phyloP scores from a whole-genome alignment of 2,888 invertebrate genomes.

The Lordiphosa andalusiaca region DNA sequence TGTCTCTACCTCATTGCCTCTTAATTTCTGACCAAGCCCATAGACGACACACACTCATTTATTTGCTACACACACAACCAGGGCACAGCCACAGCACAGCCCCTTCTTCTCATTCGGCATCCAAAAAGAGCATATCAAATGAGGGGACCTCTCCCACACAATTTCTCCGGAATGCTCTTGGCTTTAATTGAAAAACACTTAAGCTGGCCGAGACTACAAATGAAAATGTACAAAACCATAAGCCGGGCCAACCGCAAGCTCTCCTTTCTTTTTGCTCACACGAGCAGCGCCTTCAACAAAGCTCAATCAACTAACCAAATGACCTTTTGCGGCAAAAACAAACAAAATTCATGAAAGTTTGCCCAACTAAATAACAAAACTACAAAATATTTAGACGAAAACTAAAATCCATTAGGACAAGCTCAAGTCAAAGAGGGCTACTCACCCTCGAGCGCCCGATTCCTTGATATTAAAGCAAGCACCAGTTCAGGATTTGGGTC shows the following conservation, averaged over 20 bases:
- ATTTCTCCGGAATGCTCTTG: conserved; percentile 25
- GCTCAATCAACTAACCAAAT: conserved; percentile 39
- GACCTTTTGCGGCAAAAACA: conserved; percentile 8
- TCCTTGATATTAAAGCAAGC: conserved; percentile 90
- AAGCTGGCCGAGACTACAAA: conserved; percentile 29
- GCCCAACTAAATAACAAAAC: conserved; percentile 21
- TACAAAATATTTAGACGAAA: conserved; percentile 41
- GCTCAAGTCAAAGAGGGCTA: conserved; percentile 43
- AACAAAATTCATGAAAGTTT: conserved; percentile 16
- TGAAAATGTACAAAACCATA: conserved; percentile 32
- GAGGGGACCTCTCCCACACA: conserved; percentile 23
- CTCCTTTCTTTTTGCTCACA: conserved; percentile 13
- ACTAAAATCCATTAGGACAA: conserved; percentile 43
- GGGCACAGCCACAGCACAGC: too few species aligned
- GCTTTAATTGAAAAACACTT: conserved; percentile 66
- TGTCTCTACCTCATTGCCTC: too few species aligned
- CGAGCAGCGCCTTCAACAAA: conserved; percentile 45
- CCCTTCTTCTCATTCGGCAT: conserved; percentile 18
- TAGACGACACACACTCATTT: neutral
- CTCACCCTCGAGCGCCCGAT: conserved; percentile 93
- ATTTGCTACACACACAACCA: neutral
- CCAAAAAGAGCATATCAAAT: conserved; percentile 58
- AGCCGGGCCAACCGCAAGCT: conserved; percentile 48
- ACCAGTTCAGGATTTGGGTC: conserved; percentile 92
- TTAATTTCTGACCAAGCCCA: neutral